Percentiles rank a stretch among this genome's conserved stretches.
phyloP scores from a whole-genome alignment of 53 echinoderm and acorn worm species.

The Crossaster papposus region DNA sequence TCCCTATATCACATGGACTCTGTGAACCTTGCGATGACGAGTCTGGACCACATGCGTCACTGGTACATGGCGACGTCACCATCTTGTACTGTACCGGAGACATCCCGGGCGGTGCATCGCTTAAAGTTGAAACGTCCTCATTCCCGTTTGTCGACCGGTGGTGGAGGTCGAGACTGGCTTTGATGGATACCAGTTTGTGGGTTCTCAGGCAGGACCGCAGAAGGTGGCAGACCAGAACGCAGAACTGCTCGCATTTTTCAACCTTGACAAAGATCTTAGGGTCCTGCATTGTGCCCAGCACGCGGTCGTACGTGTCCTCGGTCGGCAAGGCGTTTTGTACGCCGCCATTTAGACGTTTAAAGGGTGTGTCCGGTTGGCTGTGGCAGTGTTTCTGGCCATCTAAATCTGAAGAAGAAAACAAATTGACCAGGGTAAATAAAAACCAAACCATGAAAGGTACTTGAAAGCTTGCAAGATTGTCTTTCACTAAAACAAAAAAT shows the following conservation, averaged over 20 bases:
- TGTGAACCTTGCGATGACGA: neutral
- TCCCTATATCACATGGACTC: neutral
- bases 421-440: too few relatives aligned
- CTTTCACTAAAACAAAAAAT: too few relatives aligned
- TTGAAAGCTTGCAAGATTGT: too few relatives aligned
- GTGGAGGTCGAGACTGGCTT: constrained; percentile 35
- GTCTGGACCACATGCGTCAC: neutral
- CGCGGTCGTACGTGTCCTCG: constrained; percentile 47
- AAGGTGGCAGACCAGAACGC: constrained; percentile 59
- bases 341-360: neutral
- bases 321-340: constrained; percentile 3
- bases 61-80: neutral
- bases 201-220: constrained; percentile 56
- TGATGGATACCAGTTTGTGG: constrained; percentile 50
- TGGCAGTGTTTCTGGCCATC: neutral
- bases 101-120: too few relatives aligned
- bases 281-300: constrained; percentile 44
- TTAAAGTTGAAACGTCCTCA: neutral
- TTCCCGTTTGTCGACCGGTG: neutral
- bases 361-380: neutral
- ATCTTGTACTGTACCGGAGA: neutral
- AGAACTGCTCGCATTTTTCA: constrained; percentile 54
- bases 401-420: too few relatives aligned
- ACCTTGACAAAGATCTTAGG: constrained; percentile 38
- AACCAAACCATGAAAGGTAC: too few relatives aligned